Percentiles rank a stretch among this genome's conserved stretches.
phyloP scores from a whole-genome alignment of 2,113 vertebrate genomes.

The Pelecanoides urinatrix region DNA sequence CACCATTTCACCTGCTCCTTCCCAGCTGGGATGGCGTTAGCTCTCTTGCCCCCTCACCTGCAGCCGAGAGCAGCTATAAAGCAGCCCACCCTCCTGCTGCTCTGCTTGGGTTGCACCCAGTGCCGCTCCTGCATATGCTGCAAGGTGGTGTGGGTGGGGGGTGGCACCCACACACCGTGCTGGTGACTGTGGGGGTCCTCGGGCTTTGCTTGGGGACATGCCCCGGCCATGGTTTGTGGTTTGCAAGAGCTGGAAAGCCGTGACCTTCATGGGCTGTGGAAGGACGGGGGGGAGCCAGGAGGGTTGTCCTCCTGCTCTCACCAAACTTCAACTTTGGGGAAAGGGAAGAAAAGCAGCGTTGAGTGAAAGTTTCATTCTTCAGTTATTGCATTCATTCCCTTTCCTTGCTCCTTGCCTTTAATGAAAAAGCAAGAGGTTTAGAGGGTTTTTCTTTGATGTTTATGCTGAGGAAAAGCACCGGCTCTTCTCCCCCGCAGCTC shows the following conservation, averaged over 20 bases:
- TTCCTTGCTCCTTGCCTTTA: background rate
- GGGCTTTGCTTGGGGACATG: background rate
- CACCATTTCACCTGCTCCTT: background rate
- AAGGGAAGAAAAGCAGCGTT: background rate
- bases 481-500: background rate
- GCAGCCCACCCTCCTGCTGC: background rate
- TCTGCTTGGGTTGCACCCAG: background rate
- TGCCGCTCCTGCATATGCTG: background rate
- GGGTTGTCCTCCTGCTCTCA: background rate
- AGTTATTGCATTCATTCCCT: accelerated
- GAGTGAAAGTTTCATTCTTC: background rate
- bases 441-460: background rate
- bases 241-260: background rate
- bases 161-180: accelerated
- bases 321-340: background rate
- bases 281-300: background rate
- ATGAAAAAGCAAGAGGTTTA: background rate
- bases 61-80: background rate
- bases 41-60: background rate
- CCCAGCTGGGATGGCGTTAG: background rate
- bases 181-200: background rate
- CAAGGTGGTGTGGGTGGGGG: background rate
- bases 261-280: background rate
- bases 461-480: accelerated
- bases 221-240: background rate